Percentiles rank a stretch among this genome's conserved stretches.
These are phyloP conservation scores for Hemibagrus guttatus DNA, from an alignment of 2,797 vertebrate species.

Conservation along the genomic window DNA sequence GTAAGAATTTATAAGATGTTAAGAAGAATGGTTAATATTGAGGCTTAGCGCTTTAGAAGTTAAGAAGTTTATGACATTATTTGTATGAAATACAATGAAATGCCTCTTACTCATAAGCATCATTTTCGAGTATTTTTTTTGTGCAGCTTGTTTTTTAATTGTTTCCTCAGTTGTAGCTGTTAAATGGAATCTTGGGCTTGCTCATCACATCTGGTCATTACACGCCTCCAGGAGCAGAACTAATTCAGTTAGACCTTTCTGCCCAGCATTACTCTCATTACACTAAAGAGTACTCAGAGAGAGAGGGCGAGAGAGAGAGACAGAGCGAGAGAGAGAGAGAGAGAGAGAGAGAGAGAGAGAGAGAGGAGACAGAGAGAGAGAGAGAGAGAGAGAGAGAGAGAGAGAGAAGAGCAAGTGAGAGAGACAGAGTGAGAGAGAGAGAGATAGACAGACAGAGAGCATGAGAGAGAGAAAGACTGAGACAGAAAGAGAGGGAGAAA, in stretches of 20 bases:
- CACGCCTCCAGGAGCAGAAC: slow-evolving; percentile 66
- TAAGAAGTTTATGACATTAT: neutral
- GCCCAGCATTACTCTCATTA: neutral
- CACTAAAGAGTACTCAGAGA: neutral
- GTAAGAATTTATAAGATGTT: neutral
- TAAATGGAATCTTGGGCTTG: slow-evolving; percentile 51
- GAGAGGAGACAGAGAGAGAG: neutral
- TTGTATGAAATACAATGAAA: neutral
- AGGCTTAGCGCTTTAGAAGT: neutral
- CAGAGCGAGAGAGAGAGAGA: neutral
- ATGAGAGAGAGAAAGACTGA: neutral
- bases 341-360: neutral
- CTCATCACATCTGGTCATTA: slow-evolving; percentile 72
- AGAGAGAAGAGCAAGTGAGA: neutral
- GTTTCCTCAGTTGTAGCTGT: neutral
- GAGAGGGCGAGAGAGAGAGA: neutral
- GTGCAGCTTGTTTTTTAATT: neutral
- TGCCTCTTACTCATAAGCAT: neutral
- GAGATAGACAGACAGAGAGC: neutral
- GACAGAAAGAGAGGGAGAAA: neutral
- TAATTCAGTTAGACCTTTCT: slow-evolving; percentile 59
- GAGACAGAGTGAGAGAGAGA: neutral
- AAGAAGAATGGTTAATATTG: neutral
- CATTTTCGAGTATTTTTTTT: neutral
- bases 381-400: neutral